Percentiles rank a stretch among this genome's conserved stretches.
Conservation (phyloP, 2,888 invertebrate species). For the Selenia dentaria region DNA sequence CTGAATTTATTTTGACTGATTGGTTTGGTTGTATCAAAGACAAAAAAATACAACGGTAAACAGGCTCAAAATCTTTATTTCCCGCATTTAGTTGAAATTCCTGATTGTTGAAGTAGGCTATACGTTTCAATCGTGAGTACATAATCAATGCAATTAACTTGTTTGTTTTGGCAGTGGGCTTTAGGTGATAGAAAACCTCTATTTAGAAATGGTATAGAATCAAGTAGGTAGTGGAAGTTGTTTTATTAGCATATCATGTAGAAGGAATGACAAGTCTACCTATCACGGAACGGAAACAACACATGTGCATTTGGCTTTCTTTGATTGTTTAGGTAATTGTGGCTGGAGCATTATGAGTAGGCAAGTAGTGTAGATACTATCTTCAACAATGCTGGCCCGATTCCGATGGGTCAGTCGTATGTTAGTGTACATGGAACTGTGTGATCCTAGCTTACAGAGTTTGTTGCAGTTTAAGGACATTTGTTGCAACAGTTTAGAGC, state of each 20-base stretch:
- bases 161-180: conserved; percentile 32
- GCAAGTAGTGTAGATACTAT: no score
- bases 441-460: no score
- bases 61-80: conserved; percentile 21
- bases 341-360: no score
- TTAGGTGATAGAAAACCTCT: conserved; percentile 13
- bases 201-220: conserved; percentile 5
- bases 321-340: no score
- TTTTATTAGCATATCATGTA: neutral
- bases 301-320: no score
- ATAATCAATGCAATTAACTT: conserved; percentile 13
- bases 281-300: no score
- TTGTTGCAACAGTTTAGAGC: no score
- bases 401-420: no score
- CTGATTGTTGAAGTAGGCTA: conserved; percentile 18
- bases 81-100: conserved; percentile 5
- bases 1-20: conserved; percentile 32
- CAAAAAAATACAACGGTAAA: conserved; percentile 30
- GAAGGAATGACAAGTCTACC: no score
- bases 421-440: no score
- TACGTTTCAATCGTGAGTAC: conserved; percentile 27
- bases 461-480: no score
- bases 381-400: no score
- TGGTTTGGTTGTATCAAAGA: conserved; percentile 15
- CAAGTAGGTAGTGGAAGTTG: conserved; percentile 1